Conservation (phyloP, 2,888 invertebrate genomes). For the Galerucella calmariensis region DNA sequence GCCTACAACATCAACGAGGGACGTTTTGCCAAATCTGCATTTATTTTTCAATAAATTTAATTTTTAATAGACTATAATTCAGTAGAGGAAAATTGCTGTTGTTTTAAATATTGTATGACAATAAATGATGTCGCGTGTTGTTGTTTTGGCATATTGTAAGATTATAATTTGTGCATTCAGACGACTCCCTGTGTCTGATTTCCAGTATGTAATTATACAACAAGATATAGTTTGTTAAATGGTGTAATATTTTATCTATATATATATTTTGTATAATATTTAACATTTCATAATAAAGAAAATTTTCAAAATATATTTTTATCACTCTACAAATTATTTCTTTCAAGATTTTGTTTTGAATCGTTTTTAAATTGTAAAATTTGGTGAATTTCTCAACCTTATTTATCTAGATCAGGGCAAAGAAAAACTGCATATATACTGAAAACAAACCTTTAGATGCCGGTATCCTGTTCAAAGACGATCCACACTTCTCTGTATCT, state of each 20-base stretch:
- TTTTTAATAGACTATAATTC: neutral
- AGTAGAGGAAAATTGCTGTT: neutral
- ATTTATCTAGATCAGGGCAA: too few relatives aligned
- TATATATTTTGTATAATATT: slow-evolving; percentile 32
- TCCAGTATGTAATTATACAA: neutral
- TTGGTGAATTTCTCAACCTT: too few relatives aligned
- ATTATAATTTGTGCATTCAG: neutral
- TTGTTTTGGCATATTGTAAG: slow-evolving; percentile 8
- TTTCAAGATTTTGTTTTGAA: too few relatives aligned
- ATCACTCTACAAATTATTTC: neutral
- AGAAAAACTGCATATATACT: too few relatives aligned
- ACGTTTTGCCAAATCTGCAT: slow-evolving; percentile 1
- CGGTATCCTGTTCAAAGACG: too few relatives aligned
- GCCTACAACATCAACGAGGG: neutral
- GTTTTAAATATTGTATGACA: neutral
- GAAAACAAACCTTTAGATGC: too few relatives aligned
- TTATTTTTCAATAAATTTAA: neutral
- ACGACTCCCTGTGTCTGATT: neutral
- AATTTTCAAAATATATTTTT: slow-evolving; percentile 9
- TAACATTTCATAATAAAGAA: slow-evolving; percentile 30
- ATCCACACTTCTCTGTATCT: too few relatives aligned
- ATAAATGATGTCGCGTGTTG: neutral
- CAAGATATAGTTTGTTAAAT: slow-evolving; percentile 28
- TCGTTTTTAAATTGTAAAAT: too few relatives aligned
- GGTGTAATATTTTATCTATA: slow-evolving; percentile 17